These are phyloP conservation scores for Etia nguti DNA, from an alignment of 2,113 vertebrate genomes.

Conservation along the genomic window DNA sequence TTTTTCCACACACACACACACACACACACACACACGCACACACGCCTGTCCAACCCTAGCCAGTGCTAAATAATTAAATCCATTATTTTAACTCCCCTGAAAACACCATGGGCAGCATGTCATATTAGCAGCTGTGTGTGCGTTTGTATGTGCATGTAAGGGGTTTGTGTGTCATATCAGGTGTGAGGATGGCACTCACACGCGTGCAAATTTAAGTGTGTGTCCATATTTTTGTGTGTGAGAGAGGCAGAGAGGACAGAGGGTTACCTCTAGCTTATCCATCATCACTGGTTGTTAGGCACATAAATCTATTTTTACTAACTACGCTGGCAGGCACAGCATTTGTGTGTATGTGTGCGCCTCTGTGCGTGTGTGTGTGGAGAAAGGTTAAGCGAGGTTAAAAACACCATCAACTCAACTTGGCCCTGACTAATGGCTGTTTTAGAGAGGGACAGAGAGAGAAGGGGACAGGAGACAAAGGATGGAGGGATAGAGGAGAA, in stretches of 20 bases:
- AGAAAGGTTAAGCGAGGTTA: conserved; percentile 69
- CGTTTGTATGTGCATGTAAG: not conserved
- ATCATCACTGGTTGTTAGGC: conserved; percentile 61
- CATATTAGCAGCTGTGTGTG: not conserved
- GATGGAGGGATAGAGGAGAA: conserved; percentile 31
- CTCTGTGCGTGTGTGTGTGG: not conserved
- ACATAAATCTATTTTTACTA: conserved; percentile 70
- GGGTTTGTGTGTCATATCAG: not conserved
- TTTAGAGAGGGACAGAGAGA: conserved; percentile 46
- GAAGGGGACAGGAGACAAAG: conserved; percentile 42
- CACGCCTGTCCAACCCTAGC: not conserved
- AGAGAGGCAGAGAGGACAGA: conserved; percentile 29
- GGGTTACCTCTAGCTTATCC: conserved; percentile 66
- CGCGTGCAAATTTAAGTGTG: not conserved
- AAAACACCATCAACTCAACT: conserved; percentile 74
- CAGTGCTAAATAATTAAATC: not conserved
- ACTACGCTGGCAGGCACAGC: conserved; percentile 50
- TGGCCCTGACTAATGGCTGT: conserved; percentile 73
- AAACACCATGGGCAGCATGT: not conserved
- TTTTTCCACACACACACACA: not conserved
- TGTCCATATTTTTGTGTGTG: not conserved
- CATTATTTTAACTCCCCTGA: not conserved
- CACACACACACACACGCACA: not conserved
- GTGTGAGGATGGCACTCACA: not conserved
- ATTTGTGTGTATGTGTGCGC: not conserved